Evolutionary conservation across 2,797 vertebrate species (phyloP).

Genomic region (Gambusia yucatana): DNA sequence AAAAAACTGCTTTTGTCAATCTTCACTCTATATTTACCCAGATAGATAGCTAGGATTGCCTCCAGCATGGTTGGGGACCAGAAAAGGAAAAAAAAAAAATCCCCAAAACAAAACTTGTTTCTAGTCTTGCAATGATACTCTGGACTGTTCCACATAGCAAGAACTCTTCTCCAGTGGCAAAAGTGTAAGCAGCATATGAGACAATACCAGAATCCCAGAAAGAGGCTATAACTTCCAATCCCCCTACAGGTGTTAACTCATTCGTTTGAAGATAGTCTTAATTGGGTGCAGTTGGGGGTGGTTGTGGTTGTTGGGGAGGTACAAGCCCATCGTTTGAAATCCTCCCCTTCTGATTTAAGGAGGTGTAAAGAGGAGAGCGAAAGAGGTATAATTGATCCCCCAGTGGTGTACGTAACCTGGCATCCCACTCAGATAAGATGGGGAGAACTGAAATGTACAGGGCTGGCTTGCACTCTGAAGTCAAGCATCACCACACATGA

Average conservation of each 20-base stretch:
- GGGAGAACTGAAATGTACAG: constrained; percentile 46
- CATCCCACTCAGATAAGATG: constrained; percentile 57
- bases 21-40: neutral
- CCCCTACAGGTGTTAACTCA: constrained; percentile 72
- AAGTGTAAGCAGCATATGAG: constrained; percentile 23
- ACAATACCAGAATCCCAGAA: constrained; percentile 30
- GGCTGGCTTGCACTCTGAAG: constrained; percentile 37
- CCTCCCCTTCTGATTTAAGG: constrained; percentile 58
- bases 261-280: constrained; percentile 80
- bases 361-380: constrained; percentile 68
- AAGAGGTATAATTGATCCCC: constrained; percentile 78
- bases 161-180: constrained; percentile 19
- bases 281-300: constrained; percentile 64
- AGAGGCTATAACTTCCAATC: constrained; percentile 68
- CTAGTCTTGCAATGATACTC: constrained; percentile 3
- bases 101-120: constrained; percentile 5
- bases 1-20: neutral
- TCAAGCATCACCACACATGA: constrained; percentile 43
- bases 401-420: constrained; percentile 58
- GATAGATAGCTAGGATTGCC: neutral
- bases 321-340: constrained; percentile 57
- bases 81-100: neutral
- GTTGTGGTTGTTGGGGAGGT: constrained; percentile 17
- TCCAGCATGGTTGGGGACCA: neutral
- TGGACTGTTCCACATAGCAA: constrained; percentile 21